Conservation (phyloP, 2,113 vertebrate genomes). For the Trogon melanurus region DNA sequence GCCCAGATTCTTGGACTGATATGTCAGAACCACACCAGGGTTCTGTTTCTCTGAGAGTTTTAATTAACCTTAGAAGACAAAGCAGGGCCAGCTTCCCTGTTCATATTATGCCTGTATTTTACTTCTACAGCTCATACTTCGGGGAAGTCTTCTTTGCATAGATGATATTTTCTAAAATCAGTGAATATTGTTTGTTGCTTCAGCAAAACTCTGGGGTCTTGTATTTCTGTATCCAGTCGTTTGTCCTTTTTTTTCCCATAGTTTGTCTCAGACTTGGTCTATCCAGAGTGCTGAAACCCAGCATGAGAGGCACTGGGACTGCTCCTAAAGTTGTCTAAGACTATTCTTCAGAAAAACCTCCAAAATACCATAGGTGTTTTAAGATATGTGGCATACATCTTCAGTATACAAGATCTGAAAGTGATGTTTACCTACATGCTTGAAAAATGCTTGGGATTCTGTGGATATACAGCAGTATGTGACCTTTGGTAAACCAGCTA, state of each 20-base stretch:
- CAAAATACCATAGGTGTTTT: background rate
- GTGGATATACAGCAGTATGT: fast-evolving
- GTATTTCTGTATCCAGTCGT: background rate
- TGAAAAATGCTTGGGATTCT: background rate
- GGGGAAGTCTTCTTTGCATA: background rate
- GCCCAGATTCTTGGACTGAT: background rate
- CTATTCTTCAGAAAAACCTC: background rate
- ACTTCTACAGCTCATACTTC: background rate
- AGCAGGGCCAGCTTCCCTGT: background rate
- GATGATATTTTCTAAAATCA: background rate
- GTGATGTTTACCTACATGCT: background rate
- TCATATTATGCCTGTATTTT: background rate
- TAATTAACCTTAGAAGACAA: constrained; percentile 55
- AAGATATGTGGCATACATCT: background rate
- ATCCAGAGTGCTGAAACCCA: background rate
- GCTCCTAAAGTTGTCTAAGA: background rate
- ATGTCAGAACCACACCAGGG: constrained; percentile 1
- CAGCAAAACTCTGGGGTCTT: background rate
- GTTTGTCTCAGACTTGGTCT: background rate
- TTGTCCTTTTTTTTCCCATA: background rate
- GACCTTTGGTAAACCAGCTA: background rate
- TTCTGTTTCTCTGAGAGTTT: constrained; percentile 44
- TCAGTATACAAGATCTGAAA: background rate
- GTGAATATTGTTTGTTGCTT: background rate
- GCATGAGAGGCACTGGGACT: background rate